phyloP scores from a whole-genome alignment of 1,140 invertebrate species.

The Diabrotica undecimpunctata region DNA sequence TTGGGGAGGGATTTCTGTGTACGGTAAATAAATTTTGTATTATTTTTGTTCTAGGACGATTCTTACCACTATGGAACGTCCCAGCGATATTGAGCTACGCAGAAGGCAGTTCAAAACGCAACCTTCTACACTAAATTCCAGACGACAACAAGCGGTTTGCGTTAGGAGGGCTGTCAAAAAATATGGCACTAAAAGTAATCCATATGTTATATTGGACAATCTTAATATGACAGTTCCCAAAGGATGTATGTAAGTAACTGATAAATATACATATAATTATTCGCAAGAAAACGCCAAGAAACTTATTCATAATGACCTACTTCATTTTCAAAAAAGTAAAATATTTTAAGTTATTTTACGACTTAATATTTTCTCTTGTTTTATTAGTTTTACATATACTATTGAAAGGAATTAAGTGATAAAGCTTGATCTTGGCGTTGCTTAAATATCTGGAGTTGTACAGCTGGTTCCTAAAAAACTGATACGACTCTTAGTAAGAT shows the following conservation, averaged over 20 bases:
- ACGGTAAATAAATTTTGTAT: too few relatives aligned
- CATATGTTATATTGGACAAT: conserved; percentile 78
- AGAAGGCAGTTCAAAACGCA: conserved; percentile 49
- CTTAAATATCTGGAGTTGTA: too few relatives aligned
- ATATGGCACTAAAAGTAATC: conserved; percentile 79
- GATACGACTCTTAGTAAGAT: too few relatives aligned
- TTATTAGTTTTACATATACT: too few relatives aligned
- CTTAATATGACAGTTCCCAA: conserved; percentile 88
- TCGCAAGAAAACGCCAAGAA: neutral
- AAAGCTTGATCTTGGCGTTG: too few relatives aligned
- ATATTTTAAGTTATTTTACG: too few relatives aligned
- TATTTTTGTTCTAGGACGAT: neutral
- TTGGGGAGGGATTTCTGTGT: too few relatives aligned
- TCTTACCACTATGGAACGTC: conserved; percentile 28
- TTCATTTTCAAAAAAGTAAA: neutral
- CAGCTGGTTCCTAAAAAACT: too few relatives aligned
- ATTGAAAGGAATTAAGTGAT: too few relatives aligned
- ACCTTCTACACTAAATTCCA: conserved; percentile 66
- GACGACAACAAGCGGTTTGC: conserved; percentile 75
- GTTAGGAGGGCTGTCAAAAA: conserved; percentile 81
- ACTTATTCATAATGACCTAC: neutral
- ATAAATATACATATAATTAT: neutral
- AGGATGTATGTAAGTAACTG: conserved; percentile 79
- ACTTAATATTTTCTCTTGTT: too few relatives aligned
- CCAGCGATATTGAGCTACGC: conserved; percentile 37